A percentile compares a stretch with the other conserved stretches of the same genome.
phyloP scores from a whole-genome alignment of 2,797 vertebrate genomes.

The Kryptopterus vitreolus region DNA sequence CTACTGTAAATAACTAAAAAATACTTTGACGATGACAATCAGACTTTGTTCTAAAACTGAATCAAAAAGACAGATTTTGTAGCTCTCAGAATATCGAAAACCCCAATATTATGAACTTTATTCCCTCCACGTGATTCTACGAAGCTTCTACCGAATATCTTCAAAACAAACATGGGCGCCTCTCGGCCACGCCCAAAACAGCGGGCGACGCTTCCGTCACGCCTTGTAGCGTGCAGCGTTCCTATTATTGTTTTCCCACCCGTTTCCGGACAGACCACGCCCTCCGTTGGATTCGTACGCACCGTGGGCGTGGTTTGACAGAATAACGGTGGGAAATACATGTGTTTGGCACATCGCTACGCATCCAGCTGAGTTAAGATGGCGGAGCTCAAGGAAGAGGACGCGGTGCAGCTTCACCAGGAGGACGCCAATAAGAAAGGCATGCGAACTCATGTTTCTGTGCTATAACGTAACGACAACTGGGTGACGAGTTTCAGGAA shows the following conservation, averaged over 20 bases:
- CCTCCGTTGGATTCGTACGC: background rate
- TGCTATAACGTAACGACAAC: background rate
- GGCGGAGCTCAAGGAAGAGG: conserved; percentile 72
- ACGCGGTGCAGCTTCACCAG: conserved; percentile 70
- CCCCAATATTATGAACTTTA: background rate
- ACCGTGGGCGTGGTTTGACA: background rate
- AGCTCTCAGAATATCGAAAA: background rate
- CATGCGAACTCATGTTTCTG: conserved; percentile 50
- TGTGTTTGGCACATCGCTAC: conserved; percentile 42
- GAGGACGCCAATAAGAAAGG: conserved; percentile 73
- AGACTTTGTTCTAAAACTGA: background rate
- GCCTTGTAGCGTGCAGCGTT: background rate
- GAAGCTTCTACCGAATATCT: background rate
- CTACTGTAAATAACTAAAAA: too few relatives aligned
- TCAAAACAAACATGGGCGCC: background rate
- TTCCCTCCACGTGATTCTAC: background rate
- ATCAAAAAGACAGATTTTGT: too few relatives aligned
- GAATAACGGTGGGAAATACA: conserved; percentile 9
- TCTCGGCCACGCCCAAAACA: conserved; percentile 6
- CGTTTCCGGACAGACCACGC: background rate
- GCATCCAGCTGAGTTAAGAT: conserved; percentile 64
- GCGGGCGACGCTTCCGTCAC: background rate
- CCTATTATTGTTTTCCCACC: background rate
- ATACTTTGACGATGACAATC: too few relatives aligned
- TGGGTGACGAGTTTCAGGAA: background rate